These are phyloP conservation scores for Tinea semifulvella DNA, from an alignment of 2,888 invertebrate species.

Conservation along the genomic window DNA sequence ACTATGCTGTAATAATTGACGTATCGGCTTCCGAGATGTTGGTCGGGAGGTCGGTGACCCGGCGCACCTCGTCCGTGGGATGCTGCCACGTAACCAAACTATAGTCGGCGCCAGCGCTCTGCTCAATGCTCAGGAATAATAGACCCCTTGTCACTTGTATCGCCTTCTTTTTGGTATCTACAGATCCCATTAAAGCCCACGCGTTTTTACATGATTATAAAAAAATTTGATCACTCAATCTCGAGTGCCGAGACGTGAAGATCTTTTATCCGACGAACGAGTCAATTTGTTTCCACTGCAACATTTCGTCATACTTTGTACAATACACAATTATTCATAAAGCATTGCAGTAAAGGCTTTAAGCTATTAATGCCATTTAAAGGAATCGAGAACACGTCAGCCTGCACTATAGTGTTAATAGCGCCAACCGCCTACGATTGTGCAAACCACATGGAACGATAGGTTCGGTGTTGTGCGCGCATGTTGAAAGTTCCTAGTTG, in stretches of 20 bases:
- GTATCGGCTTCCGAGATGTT: slow-evolving; percentile 39
- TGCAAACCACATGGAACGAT: slow-evolving; percentile 7
- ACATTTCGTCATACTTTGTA: not conserved
- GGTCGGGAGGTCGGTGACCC: slow-evolving; percentile 39
- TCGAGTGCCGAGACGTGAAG: not conserved
- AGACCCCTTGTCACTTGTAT: slow-evolving; percentile 12
- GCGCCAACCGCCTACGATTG: slow-evolving; percentile 9
- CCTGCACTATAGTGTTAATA: slow-evolving; percentile 3
- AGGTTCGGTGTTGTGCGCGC: not conserved
- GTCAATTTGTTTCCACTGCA: slow-evolving; percentile 4
- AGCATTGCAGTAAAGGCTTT: not conserved
- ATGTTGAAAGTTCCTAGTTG: slow-evolving; percentile 4
- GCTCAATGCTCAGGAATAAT: slow-evolving; percentile 11
- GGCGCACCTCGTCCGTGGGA: slow-evolving; percentile 38
- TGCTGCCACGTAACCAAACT: slow-evolving; percentile 31
- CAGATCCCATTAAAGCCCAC: slow-evolving; percentile 2
- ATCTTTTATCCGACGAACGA: not conserved
- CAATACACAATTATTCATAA: not conserved
- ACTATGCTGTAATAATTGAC: slow-evolving; percentile 33
- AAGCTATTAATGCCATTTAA: slow-evolving; percentile 4
- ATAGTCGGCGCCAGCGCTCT: slow-evolving; percentile 10
- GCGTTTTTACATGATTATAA: slow-evolving; percentile 7
- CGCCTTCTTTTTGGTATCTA: slow-evolving; percentile 3
- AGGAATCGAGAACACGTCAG: slow-evolving; percentile 8
- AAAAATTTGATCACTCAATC: slow-evolving; percentile 5